A percentile compares a stretch with the other conserved stretches of the same genome.
Evolutionary conservation across 2,113 vertebrate genomes (phyloP).

Genomic region (Todiramphus saurophagus): DNA sequence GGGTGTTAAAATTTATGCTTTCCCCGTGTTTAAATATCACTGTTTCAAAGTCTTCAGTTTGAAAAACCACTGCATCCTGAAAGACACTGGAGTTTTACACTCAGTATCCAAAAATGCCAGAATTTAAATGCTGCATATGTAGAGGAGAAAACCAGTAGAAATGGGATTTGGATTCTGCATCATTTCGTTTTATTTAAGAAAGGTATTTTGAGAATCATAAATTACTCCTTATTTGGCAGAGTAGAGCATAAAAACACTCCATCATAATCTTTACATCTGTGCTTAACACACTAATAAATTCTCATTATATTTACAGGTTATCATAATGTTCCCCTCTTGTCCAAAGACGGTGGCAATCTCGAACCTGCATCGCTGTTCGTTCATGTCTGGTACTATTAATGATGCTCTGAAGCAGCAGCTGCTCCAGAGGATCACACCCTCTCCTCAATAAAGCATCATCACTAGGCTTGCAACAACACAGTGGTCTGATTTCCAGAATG

Average conservation of each 20-base stretch:
- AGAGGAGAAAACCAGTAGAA: not conserved
- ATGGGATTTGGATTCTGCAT: not conserved
- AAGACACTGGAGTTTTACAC: not conserved
- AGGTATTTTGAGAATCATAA: not conserved
- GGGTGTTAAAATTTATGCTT: not conserved
- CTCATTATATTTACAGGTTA: conserved; percentile 78
- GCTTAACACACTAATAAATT: not conserved
- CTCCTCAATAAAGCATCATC: conserved; percentile 67
- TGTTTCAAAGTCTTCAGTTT: not conserved
- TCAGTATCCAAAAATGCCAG: not conserved
- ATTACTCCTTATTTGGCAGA: not conserved
- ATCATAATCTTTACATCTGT: not conserved
- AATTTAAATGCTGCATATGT: not conserved
- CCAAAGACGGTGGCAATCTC: conserved; percentile 73
- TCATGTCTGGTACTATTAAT: conserved; percentile 73
- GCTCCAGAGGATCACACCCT: not conserved
- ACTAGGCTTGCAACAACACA: not conserved
- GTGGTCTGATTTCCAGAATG: not conserved
- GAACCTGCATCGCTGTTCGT: conserved; percentile 83
- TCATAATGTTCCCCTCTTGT: conserved; percentile 79
- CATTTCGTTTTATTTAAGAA: not conserved
- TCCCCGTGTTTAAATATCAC: not conserved
- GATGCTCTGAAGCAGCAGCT: not conserved
- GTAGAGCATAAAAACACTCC: not conserved
- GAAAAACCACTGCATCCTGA: not conserved